Percentiles rank a stretch among this genome's conserved stretches.
Conservation (phyloP, 2,888 invertebrate genomes). For the Stenichneumon culpator region DNA sequence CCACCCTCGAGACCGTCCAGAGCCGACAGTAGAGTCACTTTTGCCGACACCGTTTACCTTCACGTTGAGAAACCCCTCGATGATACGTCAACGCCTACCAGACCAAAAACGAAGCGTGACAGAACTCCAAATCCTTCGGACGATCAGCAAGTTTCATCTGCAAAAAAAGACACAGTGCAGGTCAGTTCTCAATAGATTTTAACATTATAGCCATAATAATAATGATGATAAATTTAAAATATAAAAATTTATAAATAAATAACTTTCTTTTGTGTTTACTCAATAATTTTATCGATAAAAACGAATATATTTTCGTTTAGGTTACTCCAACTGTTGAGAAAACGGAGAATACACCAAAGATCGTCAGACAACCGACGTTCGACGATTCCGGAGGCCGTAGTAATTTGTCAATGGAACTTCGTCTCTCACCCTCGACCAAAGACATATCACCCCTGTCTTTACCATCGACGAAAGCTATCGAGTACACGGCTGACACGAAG, state of each 20-base stretch:
- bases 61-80: constrained; percentile 72
- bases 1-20: constrained; percentile 76
- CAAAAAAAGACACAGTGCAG: constrained; percentile 57
- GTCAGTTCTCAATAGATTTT: constrained; percentile 13
- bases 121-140: constrained; percentile 51
- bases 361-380: constrained; percentile 70
- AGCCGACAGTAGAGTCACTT: constrained; percentile 82
- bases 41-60: constrained; percentile 77
- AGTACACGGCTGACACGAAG: constrained; percentile 30
- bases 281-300: neutral
- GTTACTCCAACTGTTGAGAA: constrained; percentile 47
- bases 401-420: constrained; percentile 63
- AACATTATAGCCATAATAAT: neutral
- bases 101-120: constrained; percentile 73
- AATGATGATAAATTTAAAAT: neutral
- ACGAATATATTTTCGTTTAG: constrained; percentile 26
- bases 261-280: neutral
- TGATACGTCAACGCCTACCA: constrained; percentile 72
- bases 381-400: constrained; percentile 73
- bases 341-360: constrained; percentile 52
- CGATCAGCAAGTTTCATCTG: constrained; percentile 23
- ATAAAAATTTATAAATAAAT: neutral
- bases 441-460: constrained; percentile 76
- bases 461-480: constrained; percentile 66
- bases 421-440: constrained; percentile 65